Base-by-base conservation (phyloP, 2,797 vertebrate species). In the Chanos chanos region DNA sequence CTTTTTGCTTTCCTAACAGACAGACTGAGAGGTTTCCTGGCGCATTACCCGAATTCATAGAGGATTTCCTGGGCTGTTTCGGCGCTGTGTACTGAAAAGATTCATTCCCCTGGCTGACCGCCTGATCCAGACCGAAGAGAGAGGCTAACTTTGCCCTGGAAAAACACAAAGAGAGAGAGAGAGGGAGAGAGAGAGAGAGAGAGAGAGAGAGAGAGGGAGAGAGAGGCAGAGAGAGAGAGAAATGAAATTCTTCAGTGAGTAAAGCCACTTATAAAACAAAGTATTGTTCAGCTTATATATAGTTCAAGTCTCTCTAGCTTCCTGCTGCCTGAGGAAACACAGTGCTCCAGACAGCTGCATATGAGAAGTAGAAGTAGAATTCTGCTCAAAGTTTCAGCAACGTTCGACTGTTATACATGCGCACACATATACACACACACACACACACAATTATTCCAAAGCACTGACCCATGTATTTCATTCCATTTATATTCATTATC, bases 21-120 rank as follows among this genome's bases (percentile, higher is more conserved):
- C n/a, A n/a, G n/a, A n/a, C 4, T 8, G 1, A 7, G 9, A 9
- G 12, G 5, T 36, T 31, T 24, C 2, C 1, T 16, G 31, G 3
- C 0, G 0, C 55, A 80, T 81, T 66, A 97, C 96, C 93, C 51
- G 88, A 19, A 62, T 72, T 68, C 4, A 64, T 18, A 0, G 89
- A 86, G 50, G 61, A 83, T 77, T 96, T 99, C 68, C 89, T 92
- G 4, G 96, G 96, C 79, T 99, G 96, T 72, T 96, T 98, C 2
- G 96, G 96, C 1, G 96, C 95, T 0, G 93, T 96, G 74, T 96
- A 99, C 68, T 98, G 95, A 81, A 99, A 99, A 0, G 95, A 95
- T 34, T 97, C 94, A 1, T 96, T 98, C 4, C 92, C 92, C 16
- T 88, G 89, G 53, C 81, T 83, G 25, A 80, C 33, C 2, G 87